Evolutionary conservation across 2,113 vertebrate species (phyloP).

Genomic region (Coptodon bakossiorum): DNA sequence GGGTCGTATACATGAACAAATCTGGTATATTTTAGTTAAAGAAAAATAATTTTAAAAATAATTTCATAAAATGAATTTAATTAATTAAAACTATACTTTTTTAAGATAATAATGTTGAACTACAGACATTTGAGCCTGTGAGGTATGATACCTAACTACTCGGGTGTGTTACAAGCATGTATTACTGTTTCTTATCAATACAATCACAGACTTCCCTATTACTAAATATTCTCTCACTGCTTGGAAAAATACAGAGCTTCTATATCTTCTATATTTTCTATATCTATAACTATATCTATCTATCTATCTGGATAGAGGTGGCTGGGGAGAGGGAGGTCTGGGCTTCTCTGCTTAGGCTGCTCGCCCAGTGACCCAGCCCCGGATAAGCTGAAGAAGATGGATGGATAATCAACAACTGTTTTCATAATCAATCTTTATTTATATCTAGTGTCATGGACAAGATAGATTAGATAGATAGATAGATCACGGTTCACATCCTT

Average conservation of each 20-base stretch:
- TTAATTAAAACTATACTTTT: neutral
- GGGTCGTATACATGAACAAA: neutral
- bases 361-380: neutral
- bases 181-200: neutral
- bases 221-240: neutral
- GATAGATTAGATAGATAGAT: neutral
- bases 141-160: neutral
- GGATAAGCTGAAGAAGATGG: neutral
- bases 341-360: neutral
- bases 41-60: neutral
- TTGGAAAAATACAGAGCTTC: neutral
- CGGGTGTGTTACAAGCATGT: neutral
- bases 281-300: neutral
- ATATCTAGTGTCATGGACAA: neutral
- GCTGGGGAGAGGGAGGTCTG: neutral
- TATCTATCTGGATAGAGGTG: neutral
- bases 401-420: neutral
- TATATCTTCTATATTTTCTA: neutral
- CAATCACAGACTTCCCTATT: neutral
- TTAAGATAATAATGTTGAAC: neutral
- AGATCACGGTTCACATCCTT: neutral
- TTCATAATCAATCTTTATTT: neutral
- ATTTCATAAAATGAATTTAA: neutral
- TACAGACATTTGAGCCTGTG: neutral
- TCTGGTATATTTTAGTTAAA: neutral